Base-by-base conservation (phyloP, 2,888 invertebrate genomes). In the Drosophila pseudotakahashii region DNA sequence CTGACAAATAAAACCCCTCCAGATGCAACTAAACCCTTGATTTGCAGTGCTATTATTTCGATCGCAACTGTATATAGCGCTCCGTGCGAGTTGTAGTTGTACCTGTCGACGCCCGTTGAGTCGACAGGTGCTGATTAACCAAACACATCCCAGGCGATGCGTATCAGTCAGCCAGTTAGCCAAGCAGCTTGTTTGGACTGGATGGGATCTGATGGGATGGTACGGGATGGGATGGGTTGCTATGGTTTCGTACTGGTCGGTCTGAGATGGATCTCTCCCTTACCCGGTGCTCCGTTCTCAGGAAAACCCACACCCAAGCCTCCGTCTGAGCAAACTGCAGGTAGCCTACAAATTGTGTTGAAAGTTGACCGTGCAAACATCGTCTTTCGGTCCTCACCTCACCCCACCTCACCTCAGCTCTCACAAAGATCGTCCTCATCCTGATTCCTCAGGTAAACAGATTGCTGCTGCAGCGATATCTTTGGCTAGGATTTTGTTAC, bases 281-380 rank as follows among this genome's bases (percentile, higher is more conserved):
- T 32, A 23, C 34, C 26, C 36, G 34, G 57, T 45, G 37, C 60
- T 34, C 50, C 41, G 50, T 72, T 88, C 88, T 77, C 83, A 79
- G 83, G 88, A 82, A 81, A 88, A 88, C 77, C 86, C 86, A 79
- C 82, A 86, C 83, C 81, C 75, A 57, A 48, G 75, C 47, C 73
- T 53, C 52, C 53, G 62, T 55, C 51, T 60, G 75, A 48, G 68
- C 51, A 75, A 73, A 63, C 79, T 70, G 67, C 83, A 88, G 79
- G 81, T 88, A 82, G 82, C 77, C 88, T 77, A 88, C 86, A 82
- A 82, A 82, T 82, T 88, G 74, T 71, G 82, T 79, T 64, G 77
- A 86, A 86, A 77, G 83, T 82, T 88, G 86, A 85, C 86, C 88
- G 77, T 77, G 86, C 82, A 82, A 86, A 88, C 83, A 88, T 72